phyloP scores from a whole-genome alignment of 2,113 vertebrate genomes.

The Capreolus pygargus region DNA sequence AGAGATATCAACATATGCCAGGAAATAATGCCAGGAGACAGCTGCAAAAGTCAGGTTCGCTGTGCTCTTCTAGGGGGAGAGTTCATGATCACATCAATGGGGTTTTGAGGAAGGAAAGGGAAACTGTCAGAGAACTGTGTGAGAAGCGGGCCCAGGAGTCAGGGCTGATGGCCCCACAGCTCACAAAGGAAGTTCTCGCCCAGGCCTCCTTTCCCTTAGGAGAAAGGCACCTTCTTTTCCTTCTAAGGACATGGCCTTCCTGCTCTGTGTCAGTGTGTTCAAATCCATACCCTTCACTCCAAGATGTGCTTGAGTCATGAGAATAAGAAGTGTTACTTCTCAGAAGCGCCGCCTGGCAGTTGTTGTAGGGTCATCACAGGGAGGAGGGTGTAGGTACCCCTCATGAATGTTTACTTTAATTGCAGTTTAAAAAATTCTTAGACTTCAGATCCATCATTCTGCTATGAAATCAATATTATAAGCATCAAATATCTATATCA shows the following conservation, averaged over 20 bases:
- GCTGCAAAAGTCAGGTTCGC: not conserved
- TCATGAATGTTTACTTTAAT: slow-evolving; percentile 41
- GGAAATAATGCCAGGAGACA: not conserved
- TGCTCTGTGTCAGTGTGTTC: not conserved
- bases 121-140: not conserved
- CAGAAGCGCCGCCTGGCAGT: not conserved
- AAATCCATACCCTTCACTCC: not conserved
- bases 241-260: not conserved
- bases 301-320: not conserved
- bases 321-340: not conserved
- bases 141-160: not conserved
- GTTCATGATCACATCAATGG: not conserved
- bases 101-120: not conserved
- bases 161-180: not conserved
- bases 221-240: not conserved
- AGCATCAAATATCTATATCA: slow-evolving; percentile 28
- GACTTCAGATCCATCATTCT: slow-evolving; percentile 19
- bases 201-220: not conserved
- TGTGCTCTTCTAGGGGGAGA: not conserved
- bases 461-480: slow-evolving; percentile 9
- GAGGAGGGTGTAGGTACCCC: not conserved
- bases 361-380: not conserved
- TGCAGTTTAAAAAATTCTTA: not conserved
- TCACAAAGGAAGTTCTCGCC: not conserved
- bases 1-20: not conserved